Conservation (phyloP, 1,140 invertebrate genomes). For the Drosophila mojavensis region DNA sequence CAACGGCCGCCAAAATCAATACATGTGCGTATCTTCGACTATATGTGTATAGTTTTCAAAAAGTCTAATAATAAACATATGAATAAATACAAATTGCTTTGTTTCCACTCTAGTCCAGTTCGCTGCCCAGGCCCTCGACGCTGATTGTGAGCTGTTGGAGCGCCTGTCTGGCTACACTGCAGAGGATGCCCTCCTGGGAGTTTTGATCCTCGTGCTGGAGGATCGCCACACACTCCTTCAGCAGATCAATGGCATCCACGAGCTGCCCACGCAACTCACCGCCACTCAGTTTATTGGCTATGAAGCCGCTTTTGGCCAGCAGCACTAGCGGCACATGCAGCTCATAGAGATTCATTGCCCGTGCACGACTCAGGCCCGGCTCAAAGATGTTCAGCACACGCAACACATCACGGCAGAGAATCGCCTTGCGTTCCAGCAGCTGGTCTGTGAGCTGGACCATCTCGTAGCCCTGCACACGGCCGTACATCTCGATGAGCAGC, state of each 20-base stretch:
- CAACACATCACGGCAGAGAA: constrained; percentile 89
- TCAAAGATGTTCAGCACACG: constrained; percentile 89
- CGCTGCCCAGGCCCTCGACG: constrained; percentile 85
- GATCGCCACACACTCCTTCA: constrained; percentile 87
- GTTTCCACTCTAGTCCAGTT: constrained; percentile 54
- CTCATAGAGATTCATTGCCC: constrained; percentile 92
- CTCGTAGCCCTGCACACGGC: constrained; percentile 88
- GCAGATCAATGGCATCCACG: constrained; percentile 86
- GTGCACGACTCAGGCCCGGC: constrained; percentile 89
- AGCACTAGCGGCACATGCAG: constrained; percentile 90
- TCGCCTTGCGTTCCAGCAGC: constrained; percentile 90
- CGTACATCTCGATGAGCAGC: constrained; percentile 90
- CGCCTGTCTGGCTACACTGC: constrained; percentile 86
- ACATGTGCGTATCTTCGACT: too few relatives aligned
- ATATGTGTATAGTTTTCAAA: constrained; percentile 29
- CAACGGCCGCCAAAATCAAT: too few relatives aligned
- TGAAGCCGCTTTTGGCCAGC: constrained; percentile 87
- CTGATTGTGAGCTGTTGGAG: constrained; percentile 87
- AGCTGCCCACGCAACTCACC: constrained; percentile 87
- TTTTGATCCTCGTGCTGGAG: constrained; percentile 88
- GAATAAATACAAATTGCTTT: constrained; percentile 42
- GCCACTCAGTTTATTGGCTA: constrained; percentile 86
- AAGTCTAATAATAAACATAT: constrained; percentile 35
- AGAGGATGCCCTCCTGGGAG: constrained; percentile 89
- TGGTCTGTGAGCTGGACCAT: constrained; percentile 89